These are phyloP conservation scores for Stictocephala bisonia DNA, from an alignment of 2,888 invertebrate genomes.

Conservation along the genomic window DNA sequence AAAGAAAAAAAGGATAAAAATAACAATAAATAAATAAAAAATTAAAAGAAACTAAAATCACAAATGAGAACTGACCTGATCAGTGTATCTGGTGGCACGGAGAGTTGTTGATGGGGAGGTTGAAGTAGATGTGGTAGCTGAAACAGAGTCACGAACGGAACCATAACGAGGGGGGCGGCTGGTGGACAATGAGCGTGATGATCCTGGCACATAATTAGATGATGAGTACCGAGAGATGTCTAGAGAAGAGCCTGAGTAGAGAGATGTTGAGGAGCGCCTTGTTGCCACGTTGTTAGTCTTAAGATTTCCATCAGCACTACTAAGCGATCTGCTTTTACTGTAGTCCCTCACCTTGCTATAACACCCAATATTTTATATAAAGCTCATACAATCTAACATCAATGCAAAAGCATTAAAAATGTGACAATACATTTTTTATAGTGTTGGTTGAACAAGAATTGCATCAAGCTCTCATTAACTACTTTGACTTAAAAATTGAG, in stretches of 20 bases:
- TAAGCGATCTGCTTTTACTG: constrained; percentile 11
- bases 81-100: constrained; percentile 24
- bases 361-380: no score
- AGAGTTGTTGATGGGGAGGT: neutral
- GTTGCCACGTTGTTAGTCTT: neutral
- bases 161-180: constrained; percentile 3
- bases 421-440: no score
- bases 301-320: neutral
- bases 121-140: no score
- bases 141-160: constrained; percentile 16
- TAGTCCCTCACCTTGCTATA: constrained; percentile 18
- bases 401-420: no score
- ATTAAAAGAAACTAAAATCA: neutral
- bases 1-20: no score
- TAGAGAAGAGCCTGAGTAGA: neutral
- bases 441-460: no score
- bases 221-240: constrained; percentile 23
- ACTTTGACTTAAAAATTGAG: no score
- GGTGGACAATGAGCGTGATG: neutral
- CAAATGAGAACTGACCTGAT: constrained; percentile 22
- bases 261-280: neutral
- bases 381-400: no score
- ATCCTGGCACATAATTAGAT: constrained; percentile 5
- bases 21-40: neutral
- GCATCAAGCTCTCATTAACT: no score